A percentile compares a stretch with the other conserved stretches of the same genome.
Evolutionary conservation across 2,797 vertebrate genomes (phyloP).

Genomic region (Chiroxiphia lanceolata): DNA sequence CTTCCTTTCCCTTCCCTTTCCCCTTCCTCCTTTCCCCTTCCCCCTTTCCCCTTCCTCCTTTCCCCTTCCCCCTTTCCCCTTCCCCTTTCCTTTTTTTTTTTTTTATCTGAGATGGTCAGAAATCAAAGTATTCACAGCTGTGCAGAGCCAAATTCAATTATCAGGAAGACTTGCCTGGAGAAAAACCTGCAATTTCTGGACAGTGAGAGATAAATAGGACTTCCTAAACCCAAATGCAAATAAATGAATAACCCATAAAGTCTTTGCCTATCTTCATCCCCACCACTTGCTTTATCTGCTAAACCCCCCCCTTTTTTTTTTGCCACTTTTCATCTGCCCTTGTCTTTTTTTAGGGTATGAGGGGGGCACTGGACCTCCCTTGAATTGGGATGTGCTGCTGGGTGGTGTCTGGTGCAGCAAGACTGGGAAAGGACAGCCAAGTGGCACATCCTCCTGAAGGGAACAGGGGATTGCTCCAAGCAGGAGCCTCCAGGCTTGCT

Average conservation of each 20-base stretch:
- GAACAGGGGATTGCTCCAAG: background rate
- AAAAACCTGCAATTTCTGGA: background rate
- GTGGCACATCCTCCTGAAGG: rapidly evolving
- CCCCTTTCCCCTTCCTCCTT: too few relatives aligned
- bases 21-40: too few relatives aligned
- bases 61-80: too few relatives aligned
- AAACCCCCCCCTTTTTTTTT: background rate
- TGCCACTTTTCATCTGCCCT: background rate
- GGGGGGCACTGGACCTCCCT: rapidly evolving
- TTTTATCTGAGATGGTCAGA: background rate
- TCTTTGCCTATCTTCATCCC: background rate
- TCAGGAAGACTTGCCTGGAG: background rate
- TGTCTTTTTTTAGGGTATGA: rapidly evolving
- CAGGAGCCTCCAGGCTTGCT: background rate
- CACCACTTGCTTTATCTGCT: background rate
- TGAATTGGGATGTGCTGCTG: rapidly evolving
- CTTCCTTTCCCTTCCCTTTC: too few relatives aligned
- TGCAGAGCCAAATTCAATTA: background rate
- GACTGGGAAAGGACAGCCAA: background rate
- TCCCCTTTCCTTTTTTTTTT: background rate
- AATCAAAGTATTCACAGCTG: background rate
- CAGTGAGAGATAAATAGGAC: background rate
- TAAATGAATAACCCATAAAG: background rate
- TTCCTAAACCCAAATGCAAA: background rate
- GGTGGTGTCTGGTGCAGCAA: background rate